phyloP scores from a whole-genome alignment of 1,140 invertebrate genomes.

The Drosophila prosaltans region DNA sequence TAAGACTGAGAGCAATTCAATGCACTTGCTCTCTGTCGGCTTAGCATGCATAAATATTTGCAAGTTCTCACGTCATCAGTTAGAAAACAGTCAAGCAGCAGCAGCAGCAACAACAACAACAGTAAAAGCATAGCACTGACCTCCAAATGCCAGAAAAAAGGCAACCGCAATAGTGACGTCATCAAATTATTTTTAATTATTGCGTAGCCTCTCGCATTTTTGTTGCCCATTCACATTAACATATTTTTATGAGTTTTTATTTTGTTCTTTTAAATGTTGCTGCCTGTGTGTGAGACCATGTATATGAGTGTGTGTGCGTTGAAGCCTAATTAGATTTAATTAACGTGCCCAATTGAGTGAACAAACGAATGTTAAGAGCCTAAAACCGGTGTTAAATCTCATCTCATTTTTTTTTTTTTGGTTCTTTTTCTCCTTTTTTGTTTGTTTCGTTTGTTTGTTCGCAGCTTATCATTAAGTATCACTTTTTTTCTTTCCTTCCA shows the following conservation, averaged over 20 bases:
- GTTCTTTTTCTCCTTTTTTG: conserved; percentile 17
- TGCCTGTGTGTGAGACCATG: conserved; percentile 18
- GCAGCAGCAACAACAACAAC: background rate
- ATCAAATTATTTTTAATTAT: conserved; percentile 71
- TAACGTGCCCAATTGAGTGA: conserved; percentile 49
- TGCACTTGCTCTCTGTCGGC: background rate
- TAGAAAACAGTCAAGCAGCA: background rate
- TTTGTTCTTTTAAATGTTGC: conserved; percentile 23
- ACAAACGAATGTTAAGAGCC: conserved; percentile 31
- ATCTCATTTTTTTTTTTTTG: conserved; percentile 12
- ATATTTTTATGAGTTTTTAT: conserved; percentile 29
- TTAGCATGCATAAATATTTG: conserved; percentile 12
- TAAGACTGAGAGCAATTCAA: background rate
- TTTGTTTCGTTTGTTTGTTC: conserved; percentile 14
- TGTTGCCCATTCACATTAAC: conserved; percentile 6
- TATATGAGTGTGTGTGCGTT: conserved; percentile 29
- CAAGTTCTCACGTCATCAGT: conserved; percentile 8
- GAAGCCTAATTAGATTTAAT: conserved; percentile 68
- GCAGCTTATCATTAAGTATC: conserved; percentile 36
- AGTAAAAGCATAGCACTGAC: conserved; percentile 35
- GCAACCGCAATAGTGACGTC: conserved; percentile 53
- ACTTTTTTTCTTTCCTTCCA: conserved; percentile 47
- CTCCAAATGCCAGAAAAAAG: conserved; percentile 36
- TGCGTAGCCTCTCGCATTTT: conserved; percentile 26
- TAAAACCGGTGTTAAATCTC: conserved; percentile 63